A percentile compares a stretch with the other conserved stretches of the same genome.
These are phyloP conservation scores for Oreortyx pictus DNA, from an alignment of 2,797 vertebrate species.

Conservation along the genomic window DNA sequence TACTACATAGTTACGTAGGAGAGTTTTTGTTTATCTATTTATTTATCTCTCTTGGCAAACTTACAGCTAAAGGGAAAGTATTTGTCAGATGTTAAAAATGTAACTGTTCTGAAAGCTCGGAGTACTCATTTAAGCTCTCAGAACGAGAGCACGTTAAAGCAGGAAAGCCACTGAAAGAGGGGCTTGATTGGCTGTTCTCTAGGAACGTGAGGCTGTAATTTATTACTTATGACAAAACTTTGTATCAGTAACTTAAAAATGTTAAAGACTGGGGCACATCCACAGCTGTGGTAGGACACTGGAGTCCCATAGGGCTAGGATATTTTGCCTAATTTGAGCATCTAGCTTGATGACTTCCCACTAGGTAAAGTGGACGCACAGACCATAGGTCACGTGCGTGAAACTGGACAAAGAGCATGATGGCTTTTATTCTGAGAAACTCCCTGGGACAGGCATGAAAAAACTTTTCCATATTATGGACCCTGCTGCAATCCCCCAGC, in stretches of 20 bases:
- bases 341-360: background rate
- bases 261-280: background rate
- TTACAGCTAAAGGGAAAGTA: background rate
- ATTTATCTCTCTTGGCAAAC: background rate
- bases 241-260: background rate
- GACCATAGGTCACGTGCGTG: background rate
- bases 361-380: background rate
- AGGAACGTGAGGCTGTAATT: background rate
- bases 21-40: background rate
- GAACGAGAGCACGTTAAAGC: background rate
- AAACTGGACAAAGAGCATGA: background rate
- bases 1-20: background rate
- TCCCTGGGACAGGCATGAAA: background rate
- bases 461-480: background rate
- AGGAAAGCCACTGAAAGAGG: background rate
- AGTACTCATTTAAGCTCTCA: background rate
- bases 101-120: background rate
- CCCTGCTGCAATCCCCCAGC: background rate
- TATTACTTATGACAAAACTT: background rate
- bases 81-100: background rate
- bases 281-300: background rate
- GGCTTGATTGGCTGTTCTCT: background rate
- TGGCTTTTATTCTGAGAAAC: background rate
- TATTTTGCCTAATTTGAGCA: background rate
- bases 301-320: background rate